Evolutionary conservation across 2,113 vertebrate species (phyloP).

Genomic region (Oreocharis arfaki): DNA sequence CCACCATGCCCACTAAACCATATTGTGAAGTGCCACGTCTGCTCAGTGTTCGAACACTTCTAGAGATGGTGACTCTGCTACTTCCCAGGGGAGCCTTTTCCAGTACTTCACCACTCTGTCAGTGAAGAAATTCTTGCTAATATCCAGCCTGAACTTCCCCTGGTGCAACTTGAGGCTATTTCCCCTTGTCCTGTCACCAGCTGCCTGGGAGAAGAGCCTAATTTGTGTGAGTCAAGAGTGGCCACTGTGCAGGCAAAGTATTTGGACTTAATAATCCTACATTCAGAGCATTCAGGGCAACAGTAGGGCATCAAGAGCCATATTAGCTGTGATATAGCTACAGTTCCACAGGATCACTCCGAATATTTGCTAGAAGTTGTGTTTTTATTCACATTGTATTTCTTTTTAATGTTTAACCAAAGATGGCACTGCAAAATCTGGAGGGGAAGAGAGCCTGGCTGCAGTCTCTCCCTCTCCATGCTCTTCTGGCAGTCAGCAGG

Average conservation of each 20-base stretch:
- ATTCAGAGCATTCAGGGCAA: neutral
- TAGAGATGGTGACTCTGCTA: neutral
- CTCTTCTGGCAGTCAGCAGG: neutral
- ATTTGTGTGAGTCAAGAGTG: neutral
- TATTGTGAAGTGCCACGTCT: neutral
- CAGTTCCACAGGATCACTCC: neutral
- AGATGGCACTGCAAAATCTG: neutral
- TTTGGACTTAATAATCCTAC: neutral
- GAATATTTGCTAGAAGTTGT: neutral
- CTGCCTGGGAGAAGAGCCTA: neutral
- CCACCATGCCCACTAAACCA: neutral
- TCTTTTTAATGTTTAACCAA: neutral
- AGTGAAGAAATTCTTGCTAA: neutral
- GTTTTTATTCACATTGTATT: neutral
- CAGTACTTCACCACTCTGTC: neutral
- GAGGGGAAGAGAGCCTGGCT: neutral
- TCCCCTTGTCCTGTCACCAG: neutral
- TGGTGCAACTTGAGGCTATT: neutral
- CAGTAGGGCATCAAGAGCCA: rapidly evolving
- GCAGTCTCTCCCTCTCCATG: neutral
- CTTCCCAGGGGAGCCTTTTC: neutral
- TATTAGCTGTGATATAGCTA: neutral
- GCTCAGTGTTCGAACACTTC: neutral
- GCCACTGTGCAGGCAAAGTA: neutral
- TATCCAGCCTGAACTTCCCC: neutral